Base-by-base conservation (phyloP, 2,888 invertebrate genomes). In the Epistrophe grossulariae region DNA sequence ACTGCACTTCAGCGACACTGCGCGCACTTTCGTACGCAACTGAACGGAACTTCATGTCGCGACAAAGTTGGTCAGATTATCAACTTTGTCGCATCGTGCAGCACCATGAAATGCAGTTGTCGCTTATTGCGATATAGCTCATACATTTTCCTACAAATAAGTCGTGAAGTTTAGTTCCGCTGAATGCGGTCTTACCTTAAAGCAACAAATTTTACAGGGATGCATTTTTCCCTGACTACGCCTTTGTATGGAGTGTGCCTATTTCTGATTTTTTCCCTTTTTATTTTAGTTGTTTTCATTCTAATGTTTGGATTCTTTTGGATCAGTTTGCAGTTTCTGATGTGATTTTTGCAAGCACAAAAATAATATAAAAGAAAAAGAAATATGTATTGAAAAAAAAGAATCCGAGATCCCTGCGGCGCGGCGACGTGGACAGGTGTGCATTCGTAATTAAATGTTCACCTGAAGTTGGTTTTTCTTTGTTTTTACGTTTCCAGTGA, bases 401-500 rank as follows among this genome's bases (percentile, higher is more conserved):
- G 38, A 74, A 71, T 59, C 38, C 28, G 48, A 38, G 74, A 79
- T 74, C 74, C 74, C 78, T 82, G 64, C 82, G 70, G 82, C 82
- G 64, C 82, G 70, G 82, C 82, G 59, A 60, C 48, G 70, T 71
- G 64, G 85, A 87, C 85, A 82, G 85, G 85, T 87, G 85, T 82
- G 79, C 82, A 82, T 87, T 79, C 52, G 62, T 82, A 87, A 87
- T 87, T 82, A 87, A 87, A 87, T 87, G 78, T 82, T 79, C 74
- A 74, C 19, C 78, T 82, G 64, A 74, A 45, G 78, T 74, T 72
- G 64, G 45, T 40, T 45, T 52, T 35, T 19, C 38, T 68, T 76
- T 66, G 28, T 35, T 74, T 17, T 24, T 52, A 31, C 24, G 62
- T 84, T 74, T 79, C 73, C 78, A 83, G 64, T 85, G 59, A 81